Percentiles rank a stretch among this genome's conserved stretches.
Evolutionary conservation across 2,797 vertebrate species (phyloP).

Genomic region (Heteromormyrus szaboi): DNA sequence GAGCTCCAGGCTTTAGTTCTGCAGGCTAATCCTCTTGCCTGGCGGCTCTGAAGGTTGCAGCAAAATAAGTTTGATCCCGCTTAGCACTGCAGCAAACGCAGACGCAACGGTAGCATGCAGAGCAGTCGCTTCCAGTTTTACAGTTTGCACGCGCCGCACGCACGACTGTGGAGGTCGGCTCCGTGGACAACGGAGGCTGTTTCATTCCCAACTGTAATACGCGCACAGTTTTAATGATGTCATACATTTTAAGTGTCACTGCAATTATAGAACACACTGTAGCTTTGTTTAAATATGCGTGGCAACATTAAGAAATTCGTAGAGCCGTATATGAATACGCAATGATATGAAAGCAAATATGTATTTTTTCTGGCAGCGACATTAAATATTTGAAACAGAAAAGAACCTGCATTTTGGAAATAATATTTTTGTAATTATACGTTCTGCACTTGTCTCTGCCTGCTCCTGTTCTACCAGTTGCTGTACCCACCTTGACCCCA

Average conservation of each 20-base stretch:
- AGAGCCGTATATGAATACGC: background rate
- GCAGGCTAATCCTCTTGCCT: slow-evolving; percentile 3
- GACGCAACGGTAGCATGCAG: background rate
- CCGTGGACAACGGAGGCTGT: background rate
- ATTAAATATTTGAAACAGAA: background rate
- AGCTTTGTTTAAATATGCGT: background rate
- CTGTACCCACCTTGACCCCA: background rate
- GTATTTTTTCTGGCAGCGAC: background rate
- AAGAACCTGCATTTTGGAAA: background rate
- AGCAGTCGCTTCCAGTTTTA: background rate
- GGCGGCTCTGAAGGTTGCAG: background rate
- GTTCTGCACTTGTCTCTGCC: background rate
- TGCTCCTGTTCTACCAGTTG: background rate
- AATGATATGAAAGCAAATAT: background rate
- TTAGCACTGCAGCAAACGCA: background rate
- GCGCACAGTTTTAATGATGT: background rate
- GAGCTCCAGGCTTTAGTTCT: background rate
- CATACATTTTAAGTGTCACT: background rate
- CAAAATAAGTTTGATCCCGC: background rate
- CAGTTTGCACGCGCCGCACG: background rate
- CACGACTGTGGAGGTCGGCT: background rate
- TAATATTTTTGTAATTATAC: background rate
- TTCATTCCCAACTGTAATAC: background rate
- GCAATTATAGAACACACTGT: background rate
- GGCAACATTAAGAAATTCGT: background rate